phyloP scores from a whole-genome alignment of 2,888 invertebrate genomes.

The Xestia ashworthii region DNA sequence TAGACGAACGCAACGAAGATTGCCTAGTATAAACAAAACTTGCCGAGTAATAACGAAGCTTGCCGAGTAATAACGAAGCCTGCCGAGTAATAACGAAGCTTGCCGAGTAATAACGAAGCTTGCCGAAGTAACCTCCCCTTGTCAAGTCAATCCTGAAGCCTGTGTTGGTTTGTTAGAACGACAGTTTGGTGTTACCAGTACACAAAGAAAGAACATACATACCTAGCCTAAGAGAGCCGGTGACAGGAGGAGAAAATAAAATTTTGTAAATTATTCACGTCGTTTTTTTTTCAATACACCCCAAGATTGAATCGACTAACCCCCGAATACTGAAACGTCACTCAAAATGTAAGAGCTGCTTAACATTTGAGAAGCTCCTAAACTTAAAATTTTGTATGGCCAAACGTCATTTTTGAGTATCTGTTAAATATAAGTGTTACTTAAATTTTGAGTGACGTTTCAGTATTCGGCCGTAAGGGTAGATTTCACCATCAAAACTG shows the following conservation, averaged over 20 bases:
- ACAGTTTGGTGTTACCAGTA: constrained; percentile 89
- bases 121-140: constrained; percentile 23
- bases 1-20: background rate
- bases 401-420: too few species aligned
- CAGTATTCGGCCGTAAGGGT: too few species aligned
- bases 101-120: constrained; percentile 1
- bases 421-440: too few species aligned
- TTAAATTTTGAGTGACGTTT: too few species aligned
- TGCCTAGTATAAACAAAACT: too few species aligned
- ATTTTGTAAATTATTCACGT: constrained; percentile 87
- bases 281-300: constrained; percentile 73
- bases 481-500: background rate
- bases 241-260: constrained; percentile 87
- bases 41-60: background rate
- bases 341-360: too few species aligned
- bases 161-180: constrained; percentile 76
- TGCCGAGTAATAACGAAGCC: too few species aligned
- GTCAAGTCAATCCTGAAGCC: constrained; percentile 69
- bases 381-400: too few species aligned
- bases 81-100: background rate
- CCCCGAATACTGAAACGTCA: too few species aligned
- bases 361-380: too few species aligned
- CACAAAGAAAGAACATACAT: constrained; percentile 87
- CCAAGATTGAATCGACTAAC: background rate
- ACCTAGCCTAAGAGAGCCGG: constrained; percentile 87